A percentile compares a stretch with the other conserved stretches of the same genome.
phyloP scores from a whole-genome alignment of 2,888 invertebrate species.

The Leptinotarsa tumamoca region DNA sequence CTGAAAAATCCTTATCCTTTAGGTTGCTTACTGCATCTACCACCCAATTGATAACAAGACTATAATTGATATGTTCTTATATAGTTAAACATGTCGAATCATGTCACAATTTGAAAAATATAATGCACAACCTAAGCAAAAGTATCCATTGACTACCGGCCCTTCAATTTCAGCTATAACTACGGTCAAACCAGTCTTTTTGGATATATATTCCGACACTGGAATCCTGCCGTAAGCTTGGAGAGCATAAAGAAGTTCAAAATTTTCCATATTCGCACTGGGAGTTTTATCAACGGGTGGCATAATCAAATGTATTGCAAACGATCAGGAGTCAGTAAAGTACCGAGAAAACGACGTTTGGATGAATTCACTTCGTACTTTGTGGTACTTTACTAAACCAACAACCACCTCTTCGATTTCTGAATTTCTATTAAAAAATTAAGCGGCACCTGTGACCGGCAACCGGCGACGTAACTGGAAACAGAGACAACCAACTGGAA shows the following conservation, averaged over 20 bases:
- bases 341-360: background rate
- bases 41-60: too few relatives aligned
- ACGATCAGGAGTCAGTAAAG: background rate
- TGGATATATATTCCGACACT: constrained; percentile 83
- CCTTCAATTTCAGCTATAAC: constrained; percentile 89
- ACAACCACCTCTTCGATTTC: too few relatives aligned
- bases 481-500: too few relatives aligned
- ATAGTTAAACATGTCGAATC: background rate
- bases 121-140: constrained; percentile 80
- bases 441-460: too few relatives aligned
- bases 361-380: background rate
- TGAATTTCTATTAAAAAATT: too few relatives aligned
- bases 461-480: too few relatives aligned
- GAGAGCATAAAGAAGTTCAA: constrained; percentile 72
- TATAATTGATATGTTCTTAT: too few relatives aligned
- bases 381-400: too few relatives aligned
- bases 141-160: constrained; percentile 90
- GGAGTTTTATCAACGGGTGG: constrained; percentile 64
- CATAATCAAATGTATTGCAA: constrained; percentile 36
- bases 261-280: constrained; percentile 64
- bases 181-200: constrained; percentile 83
- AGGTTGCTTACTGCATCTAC: too few relatives aligned
- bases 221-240: constrained; percentile 81
- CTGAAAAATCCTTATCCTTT: too few relatives aligned
- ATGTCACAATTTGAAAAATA: constrained; percentile 50